phyloP scores from a whole-genome alignment of 1,140 invertebrate species.

The Forficula auricularia region DNA sequence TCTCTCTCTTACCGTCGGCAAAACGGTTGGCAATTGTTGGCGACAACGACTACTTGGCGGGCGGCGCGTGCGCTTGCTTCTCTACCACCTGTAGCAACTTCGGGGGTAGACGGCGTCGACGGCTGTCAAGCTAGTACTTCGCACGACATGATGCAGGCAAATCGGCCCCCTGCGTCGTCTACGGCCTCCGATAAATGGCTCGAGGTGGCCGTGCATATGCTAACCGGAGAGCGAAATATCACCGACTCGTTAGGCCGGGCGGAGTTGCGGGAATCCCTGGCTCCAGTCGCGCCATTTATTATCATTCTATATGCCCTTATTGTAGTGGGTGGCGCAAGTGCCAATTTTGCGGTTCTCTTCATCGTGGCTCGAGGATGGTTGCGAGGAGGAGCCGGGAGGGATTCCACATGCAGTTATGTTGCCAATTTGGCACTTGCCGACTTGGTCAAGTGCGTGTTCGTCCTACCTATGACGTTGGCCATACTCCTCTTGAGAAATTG shows the following conservation, averaged over 20 bases:
- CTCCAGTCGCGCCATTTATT: conserved; percentile 39
- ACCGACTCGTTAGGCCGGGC: conserved; percentile 24
- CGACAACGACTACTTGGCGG: too few species aligned
- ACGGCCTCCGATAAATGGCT: conserved; percentile 18
- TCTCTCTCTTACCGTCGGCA: too few species aligned
- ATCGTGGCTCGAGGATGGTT: conserved; percentile 39
- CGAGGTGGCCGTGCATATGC: conserved; percentile 16
- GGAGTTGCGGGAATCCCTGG: conserved; percentile 28
- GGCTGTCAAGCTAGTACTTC: too few species aligned
- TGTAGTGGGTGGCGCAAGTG: conserved; percentile 33
- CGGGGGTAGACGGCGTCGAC: too few species aligned
- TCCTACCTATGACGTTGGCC: conserved; percentile 45
- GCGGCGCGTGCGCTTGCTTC: too few species aligned
- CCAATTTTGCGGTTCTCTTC: conserved; percentile 38
- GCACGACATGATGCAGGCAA: too few species aligned
- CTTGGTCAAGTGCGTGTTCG: conserved; percentile 43
- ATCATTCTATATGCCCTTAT: conserved; percentile 42
- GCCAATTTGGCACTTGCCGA: conserved; percentile 49
- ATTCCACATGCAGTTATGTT: conserved; percentile 45
- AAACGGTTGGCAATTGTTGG: too few species aligned
- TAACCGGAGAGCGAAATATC: conserved; percentile 22
- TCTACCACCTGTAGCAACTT: too few species aligned
- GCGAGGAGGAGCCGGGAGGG: conserved; percentile 24
- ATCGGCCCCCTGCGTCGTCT: too few species aligned
- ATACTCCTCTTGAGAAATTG: conserved; percentile 53